Base-by-base conservation (phyloP, 2,888 invertebrate species). In the Lasioglossum marginatum region DNA sequence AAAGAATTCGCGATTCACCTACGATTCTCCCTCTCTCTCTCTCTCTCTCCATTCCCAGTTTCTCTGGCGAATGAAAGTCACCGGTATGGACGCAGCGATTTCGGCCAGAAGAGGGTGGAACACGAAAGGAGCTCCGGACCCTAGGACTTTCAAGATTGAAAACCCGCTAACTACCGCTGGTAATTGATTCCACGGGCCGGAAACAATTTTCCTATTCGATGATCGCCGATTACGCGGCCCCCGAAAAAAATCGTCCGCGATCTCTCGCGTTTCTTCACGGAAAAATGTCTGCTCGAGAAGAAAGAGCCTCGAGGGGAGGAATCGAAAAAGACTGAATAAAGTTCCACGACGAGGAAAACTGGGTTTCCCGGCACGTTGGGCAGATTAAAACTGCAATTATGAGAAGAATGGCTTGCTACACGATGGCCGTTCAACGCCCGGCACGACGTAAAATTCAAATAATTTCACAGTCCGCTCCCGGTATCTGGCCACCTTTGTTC, bases 301-400 rank as follows among this genome's bases (percentile, higher is more conserved):
- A 75, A 66, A 83, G 72, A 79, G 66, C 40, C 2, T 16, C 34
- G 23, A 76, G 31, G 37, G 2, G 63, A 63, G 16, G 2, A 23
- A 23, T 23, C 34, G 19, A 37, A 19, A 37, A 37, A 68, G 43
- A 10, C 34, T 14, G 77, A 52, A 63, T 45, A 70, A 73, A 70
- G 70, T 70, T 73, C 71, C 66, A 43, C 52, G 71, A 70, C 43
- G 52, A 73, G 77, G 81, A 74, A 87, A 89, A 89, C 87, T 88
- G 86, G 87, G 90, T 90, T 91, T 90, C 88, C 86, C 88, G 89
- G 86, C 90, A 87, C 84, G 86, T 68, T 86, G 91, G 92, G 88
- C 91, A 92, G 92, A 93, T 93, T 93, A 93, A 93, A 93, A 93
- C 89, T 91, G 91, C 92, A 93, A 93, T 93, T 93, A 93, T 90